Base-by-base conservation (phyloP, 2,888 invertebrate genomes). In the Magallana nippona region DNA sequence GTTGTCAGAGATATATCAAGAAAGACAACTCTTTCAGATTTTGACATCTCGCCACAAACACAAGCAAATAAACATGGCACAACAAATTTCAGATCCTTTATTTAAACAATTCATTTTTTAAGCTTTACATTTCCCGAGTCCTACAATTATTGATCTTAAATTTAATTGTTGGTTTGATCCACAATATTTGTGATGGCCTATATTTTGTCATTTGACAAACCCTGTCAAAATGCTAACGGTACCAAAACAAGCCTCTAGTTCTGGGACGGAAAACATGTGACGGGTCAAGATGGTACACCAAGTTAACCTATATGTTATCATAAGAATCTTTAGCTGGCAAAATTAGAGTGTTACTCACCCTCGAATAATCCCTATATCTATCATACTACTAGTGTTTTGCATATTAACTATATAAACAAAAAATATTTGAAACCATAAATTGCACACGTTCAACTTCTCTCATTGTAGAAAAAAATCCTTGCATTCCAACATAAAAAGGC, bases 71-170 rank as follows among this genome's bases (percentile, higher is more conserved):
- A 44, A 44, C 44, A 44, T 44, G 44, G 44, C 44, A 44, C 44
- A 44, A 44, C 44, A 71, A 71, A 27, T 71, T 71, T 71, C 71
- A 71, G 71, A 71, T 71, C 71, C 13, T 71, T 71, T 71, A 71
- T 71, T 71, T 63, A 27, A 32, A 13, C 13, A 63, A 63, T 10
- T 19, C n/a, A 19, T 19, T 60, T 60, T 60, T 60, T 60, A 60
- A 10, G 71, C 32, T 27, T 22, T 71, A 32, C 22, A 71, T 27
- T 13, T 71, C 71, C 71, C 71, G 71, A 71, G 22, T 71, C 71
- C 71, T 58, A 58, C 56, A 57, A 19, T 58, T 11, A 80, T 57
- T 80, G 19, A 22, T 81, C n/a, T 55, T 81, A 56, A 60, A 81
- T 60, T 10, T 58, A 22, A 58, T 22, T 22, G 10, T 8, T 15